Evolutionary conservation across 2,888 invertebrate genomes (phyloP), one percentile per base, ranked within the genome.

Genomic region (Eurytoma californica): DNA sequence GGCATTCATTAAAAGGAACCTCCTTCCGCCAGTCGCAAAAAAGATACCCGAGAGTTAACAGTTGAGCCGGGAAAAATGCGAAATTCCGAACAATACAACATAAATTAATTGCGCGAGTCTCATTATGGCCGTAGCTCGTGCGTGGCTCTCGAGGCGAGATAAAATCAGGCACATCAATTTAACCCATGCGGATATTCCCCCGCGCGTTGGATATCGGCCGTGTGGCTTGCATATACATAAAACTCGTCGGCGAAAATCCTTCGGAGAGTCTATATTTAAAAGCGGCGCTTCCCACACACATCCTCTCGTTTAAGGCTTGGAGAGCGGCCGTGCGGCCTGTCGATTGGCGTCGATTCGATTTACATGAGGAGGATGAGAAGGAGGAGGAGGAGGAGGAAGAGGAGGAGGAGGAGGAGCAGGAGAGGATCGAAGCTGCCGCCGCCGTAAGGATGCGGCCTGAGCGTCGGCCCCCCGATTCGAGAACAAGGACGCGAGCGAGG

Each of bases 291-390:
- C 65, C 65, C 73, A 74, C 57, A 55, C 65, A 58, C 58, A 73
- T 28, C 13, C 55, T 57, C 70, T 20, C 67, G 67, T 18, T 65
- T 65, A 47, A 65, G 65, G 18, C 51, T n/a, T 39, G 39, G 9
- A 9, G 39, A 53, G 47, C 24, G 24, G 24, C 24, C 24, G 24
- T 16, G 68, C 55, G 7, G 58, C 28, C 30, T 69, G 57, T 73
- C 65, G 65, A 65, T 57, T 57, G 55, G 65, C 73, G 47, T 47
- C 55, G 61, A 55, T 30, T 69, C 55, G 63, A 76, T 76, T 76
- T 69, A 47, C 76, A 69, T 39, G 57, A 24, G n/a, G n/a, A 3
- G 39, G 39, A 9, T 7, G 47, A 24, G n/a, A 5, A 14, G 4
- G 65, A 73, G n/a, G n/a, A n/a, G n/a, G n/a, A n/a, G n/a, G n/a